These are phyloP conservation scores for Meandrusa payeni DNA, from an alignment of 2,888 invertebrate species.

Conservation along the genomic window DNA sequence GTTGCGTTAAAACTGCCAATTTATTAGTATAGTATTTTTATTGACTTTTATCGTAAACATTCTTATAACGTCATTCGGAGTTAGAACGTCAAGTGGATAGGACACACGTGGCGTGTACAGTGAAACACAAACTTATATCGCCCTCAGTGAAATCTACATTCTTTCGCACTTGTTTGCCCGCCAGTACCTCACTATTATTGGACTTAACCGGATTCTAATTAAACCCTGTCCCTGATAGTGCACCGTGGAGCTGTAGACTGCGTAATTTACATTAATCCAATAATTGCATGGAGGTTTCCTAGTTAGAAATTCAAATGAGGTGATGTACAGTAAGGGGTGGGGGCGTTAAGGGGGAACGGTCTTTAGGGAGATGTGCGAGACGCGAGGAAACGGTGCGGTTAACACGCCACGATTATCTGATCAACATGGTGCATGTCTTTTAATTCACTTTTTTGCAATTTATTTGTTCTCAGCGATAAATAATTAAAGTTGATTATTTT, in stretches of 20 bases:
- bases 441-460: conserved; percentile 21
- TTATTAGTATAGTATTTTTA: too few relatives aligned
- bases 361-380: conserved; percentile 59
- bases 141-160: conserved; percentile 4
- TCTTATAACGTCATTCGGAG: too few relatives aligned
- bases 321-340: conserved; percentile 82
- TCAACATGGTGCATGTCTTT: conserved; percentile 30
- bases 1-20: too few relatives aligned
- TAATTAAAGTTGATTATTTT: conserved; percentile 11
- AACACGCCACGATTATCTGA: conserved; percentile 52
- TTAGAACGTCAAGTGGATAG: too few relatives aligned
- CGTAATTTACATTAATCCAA: conserved; percentile 96
- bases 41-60: too few relatives aligned
- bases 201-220: conserved; percentile 79
- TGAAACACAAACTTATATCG: too few relatives aligned
- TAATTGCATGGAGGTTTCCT: conserved; percentile 96
- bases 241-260: conserved; percentile 84
- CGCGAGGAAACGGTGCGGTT: conserved; percentile 54
- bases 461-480: conserved; percentile 5
- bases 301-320: conserved; percentile 96
- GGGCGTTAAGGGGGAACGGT: conserved; percentile 49
- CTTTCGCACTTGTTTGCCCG: conserved; percentile 25
- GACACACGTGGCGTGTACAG: too few relatives aligned
- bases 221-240: conserved; percentile 79
- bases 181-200: conserved; percentile 55